phyloP scores from a whole-genome alignment of 2,113 vertebrate genomes.

The Puffinus mauretanicus region DNA sequence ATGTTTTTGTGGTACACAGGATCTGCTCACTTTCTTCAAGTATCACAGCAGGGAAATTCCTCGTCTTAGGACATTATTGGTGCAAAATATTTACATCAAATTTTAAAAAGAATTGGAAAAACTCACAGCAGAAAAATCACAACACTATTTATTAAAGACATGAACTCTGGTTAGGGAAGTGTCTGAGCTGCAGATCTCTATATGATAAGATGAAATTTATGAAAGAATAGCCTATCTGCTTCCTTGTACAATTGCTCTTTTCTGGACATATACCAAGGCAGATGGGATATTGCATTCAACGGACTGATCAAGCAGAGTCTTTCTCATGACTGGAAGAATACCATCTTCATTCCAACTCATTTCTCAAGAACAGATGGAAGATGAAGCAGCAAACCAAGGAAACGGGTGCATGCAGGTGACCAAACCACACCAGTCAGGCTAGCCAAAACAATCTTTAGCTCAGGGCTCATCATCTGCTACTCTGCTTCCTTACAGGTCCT shows the following conservation, averaged over 20 bases:
- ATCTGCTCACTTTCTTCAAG: background rate
- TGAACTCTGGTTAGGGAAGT: background rate
- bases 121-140: background rate
- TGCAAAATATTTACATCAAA: background rate
- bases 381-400: background rate
- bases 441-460: background rate
- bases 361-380: background rate
- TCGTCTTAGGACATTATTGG: background rate
- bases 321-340: background rate
- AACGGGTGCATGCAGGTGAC: background rate
- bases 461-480: background rate
- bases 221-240: background rate
- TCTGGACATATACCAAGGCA: background rate
- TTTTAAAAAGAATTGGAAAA: background rate
- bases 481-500: background rate
- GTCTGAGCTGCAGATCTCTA: background rate
- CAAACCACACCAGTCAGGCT: background rate
- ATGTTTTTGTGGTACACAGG: background rate
- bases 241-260: background rate
- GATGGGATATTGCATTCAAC: background rate
- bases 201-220: background rate
- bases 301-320: background rate
- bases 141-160: background rate
- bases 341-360: background rate
- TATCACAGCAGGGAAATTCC: background rate